phyloP scores from a whole-genome alignment of 23 tunicate genomes.

The Phallusia fumigata region DNA sequence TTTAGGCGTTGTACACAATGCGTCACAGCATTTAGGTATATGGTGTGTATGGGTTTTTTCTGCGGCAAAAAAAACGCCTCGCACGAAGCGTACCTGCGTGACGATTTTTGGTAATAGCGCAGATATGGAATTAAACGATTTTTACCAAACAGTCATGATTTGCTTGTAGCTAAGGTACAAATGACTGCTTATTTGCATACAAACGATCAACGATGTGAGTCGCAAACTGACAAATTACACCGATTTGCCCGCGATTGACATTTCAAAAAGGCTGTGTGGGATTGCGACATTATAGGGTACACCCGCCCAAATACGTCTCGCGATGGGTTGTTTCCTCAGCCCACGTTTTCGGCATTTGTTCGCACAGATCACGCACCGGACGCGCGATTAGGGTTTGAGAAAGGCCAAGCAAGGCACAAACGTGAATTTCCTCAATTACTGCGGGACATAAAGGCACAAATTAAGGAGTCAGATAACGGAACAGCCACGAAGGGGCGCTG shows the following conservation, averaged over 20 bases:
- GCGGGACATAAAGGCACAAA: neutral
- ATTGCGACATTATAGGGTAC: too few species aligned
- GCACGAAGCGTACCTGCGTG: too few species aligned
- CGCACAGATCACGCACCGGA: neutral
- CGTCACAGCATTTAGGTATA: too few species aligned
- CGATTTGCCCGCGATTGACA: constrained; percentile 2
- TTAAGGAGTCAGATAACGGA: too few species aligned
- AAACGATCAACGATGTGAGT: neutral
- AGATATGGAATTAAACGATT: too few species aligned
- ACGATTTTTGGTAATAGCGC: too few species aligned
- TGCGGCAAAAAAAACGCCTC: too few species aligned
- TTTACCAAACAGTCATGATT: too few species aligned
- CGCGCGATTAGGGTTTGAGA: neutral
- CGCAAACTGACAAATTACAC: neutral
- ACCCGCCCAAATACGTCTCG: too few species aligned
- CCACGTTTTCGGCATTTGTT: neutral
- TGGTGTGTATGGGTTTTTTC: too few species aligned
- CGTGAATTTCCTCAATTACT: constrained; percentile 8
- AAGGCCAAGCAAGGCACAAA: neutral
- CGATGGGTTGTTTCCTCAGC: neutral
- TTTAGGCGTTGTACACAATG: too few species aligned
- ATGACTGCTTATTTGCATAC: neutral
- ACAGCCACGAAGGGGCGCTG: too few species aligned
- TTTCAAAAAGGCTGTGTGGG: neutral
- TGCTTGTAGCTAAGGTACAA: neutral